phyloP scores from a whole-genome alignment of 2,113 vertebrate genomes.

The Atrichornis clamosus region DNA sequence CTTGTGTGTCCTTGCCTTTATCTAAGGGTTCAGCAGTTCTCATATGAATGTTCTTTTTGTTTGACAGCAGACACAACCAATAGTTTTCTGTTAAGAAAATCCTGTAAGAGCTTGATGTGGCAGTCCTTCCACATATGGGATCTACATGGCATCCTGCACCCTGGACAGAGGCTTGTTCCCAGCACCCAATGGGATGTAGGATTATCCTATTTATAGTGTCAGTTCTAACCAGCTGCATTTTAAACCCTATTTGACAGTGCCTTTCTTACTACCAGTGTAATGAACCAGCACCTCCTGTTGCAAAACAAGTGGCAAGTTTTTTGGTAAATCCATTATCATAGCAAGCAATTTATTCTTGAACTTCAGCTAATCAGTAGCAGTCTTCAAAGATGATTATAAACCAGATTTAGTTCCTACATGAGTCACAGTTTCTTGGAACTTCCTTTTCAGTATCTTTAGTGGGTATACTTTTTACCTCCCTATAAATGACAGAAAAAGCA shows the following conservation, averaged over 20 bases:
- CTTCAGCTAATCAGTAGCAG: background rate
- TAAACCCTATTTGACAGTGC: background rate
- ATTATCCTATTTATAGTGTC: background rate
- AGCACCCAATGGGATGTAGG: background rate
- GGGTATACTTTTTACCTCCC: background rate
- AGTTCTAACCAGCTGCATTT: background rate
- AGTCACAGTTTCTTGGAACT: background rate
- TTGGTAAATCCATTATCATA: background rate
- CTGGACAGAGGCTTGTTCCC: accelerated
- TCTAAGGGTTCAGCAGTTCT: background rate
- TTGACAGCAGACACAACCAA: background rate
- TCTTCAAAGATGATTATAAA: background rate
- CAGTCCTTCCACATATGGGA: accelerated
- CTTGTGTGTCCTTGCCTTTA: background rate
- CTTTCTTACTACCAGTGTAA: background rate
- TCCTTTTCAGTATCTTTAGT: background rate
- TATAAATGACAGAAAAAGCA: background rate
- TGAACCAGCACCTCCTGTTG: background rate
- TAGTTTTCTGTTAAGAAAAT: background rate
- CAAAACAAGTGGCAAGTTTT: background rate
- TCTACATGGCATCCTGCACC: background rate
- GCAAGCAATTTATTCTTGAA: background rate
- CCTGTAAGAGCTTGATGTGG: background rate
- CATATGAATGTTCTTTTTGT: background rate
- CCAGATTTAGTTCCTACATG: background rate